Conservation (phyloP, 2,113 vertebrate species). For the Nipponia nippon region DNA sequence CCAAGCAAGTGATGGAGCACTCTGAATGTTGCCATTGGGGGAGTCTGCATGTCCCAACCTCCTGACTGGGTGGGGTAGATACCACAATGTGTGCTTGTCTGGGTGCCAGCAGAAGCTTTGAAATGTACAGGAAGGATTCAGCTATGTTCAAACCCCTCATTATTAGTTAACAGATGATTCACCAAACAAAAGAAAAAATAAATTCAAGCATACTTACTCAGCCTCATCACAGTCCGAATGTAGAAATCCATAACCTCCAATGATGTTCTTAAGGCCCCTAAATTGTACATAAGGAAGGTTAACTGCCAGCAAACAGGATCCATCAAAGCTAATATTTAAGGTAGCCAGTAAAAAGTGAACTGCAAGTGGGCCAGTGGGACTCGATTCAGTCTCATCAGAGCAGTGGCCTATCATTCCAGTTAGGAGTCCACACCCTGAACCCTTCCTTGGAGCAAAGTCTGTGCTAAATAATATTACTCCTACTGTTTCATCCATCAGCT, state of each 20-base stretch:
- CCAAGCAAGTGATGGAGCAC: neutral
- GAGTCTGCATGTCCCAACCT: neutral
- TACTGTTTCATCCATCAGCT: neutral
- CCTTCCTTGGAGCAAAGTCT: neutral
- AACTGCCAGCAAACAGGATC: neutral
- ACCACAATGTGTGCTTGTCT: neutral
- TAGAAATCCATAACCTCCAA: neutral
- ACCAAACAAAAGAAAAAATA: neutral
- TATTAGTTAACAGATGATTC: neutral
- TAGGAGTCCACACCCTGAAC: neutral
- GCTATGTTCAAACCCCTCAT: neutral
- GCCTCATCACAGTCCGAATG: neutral
- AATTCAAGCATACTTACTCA: neutral
- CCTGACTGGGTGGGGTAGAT: neutral
- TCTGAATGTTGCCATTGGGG: neutral
- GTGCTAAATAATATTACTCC: neutral
- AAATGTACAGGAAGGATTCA: neutral
- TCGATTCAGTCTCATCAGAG: neutral
- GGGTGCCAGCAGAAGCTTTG: neutral
- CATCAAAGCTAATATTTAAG: neutral
- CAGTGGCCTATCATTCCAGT: neutral
- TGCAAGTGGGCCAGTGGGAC: neutral
- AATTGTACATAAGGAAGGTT: neutral
- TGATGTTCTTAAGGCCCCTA: neutral
- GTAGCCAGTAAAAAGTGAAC: neutral